Base-by-base conservation (phyloP, 1,140 invertebrate species). In the Lineus longissimus region DNA sequence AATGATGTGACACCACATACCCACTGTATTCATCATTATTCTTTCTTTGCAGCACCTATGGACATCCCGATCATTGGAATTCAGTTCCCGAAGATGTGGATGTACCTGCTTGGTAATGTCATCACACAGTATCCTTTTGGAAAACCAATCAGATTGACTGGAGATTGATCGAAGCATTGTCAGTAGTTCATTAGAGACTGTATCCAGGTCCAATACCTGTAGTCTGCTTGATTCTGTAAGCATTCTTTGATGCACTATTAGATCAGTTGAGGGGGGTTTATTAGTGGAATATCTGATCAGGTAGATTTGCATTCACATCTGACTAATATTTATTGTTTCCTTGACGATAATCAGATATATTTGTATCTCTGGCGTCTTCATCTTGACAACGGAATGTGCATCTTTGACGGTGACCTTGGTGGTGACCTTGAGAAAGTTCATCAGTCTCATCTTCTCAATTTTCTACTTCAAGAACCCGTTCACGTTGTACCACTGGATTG, bases 341-440 rank as follows among this genome's bases (percentile, higher is more conserved):
- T 41, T n/a, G 29, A 59, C 11, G 19, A 29, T 23, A 33, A 19
- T 55, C 76, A 90, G 88, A 84, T 90, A 88, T 73, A 75, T 97
- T 54, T 99, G 96, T 77, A 97, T 98, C 62, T 89, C 90, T 73
- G 93, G 93, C 13, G 96, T 99, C 1, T 98, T 96, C 75, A 86
- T 90, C 19, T 84, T 98, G 72, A 97, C 94, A 1, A 92, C 95
- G 0, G 93, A 96, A 78, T 96, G 94, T 76, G 87, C 91, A 9
- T 97, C 95, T 0, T 78, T 99, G 15, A 95, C 94, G 0, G 95
- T 99, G 0, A 99, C 95, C 0, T 82, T 99, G 61, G 93, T 98
- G 1, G 89, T 98, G 15, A 99, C 97, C 0, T 79, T 98, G 55
- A 84, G 97, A 33, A 99, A 99, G 81, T 99, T 99, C 77, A 84